These are phyloP conservation scores for Harpagoxenus sublaevis DNA, from an alignment of 2,888 invertebrate genomes.

Conservation along the genomic window DNA sequence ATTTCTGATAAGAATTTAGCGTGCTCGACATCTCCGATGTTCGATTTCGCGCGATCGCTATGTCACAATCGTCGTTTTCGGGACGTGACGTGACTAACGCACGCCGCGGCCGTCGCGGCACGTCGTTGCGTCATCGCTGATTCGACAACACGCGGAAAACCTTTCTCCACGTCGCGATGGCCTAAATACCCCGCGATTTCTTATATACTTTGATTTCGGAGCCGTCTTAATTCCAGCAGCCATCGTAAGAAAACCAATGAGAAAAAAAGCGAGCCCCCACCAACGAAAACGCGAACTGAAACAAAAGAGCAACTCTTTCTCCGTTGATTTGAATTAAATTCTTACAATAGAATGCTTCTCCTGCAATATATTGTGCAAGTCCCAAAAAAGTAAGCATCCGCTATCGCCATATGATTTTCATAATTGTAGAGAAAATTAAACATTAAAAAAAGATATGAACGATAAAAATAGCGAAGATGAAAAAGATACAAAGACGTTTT, in stretches of 20 bases:
- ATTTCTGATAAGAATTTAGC: constrained; percentile 26
- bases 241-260: neutral
- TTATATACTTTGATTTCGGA: constrained; percentile 44
- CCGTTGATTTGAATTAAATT: neutral
- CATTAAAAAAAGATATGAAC: neutral
- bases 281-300: neutral
- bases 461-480: neutral
- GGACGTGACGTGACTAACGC: constrained; percentile 68
- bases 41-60: constrained; percentile 51
- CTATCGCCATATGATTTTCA: neutral
- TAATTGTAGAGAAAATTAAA: neutral
- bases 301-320: neutral
- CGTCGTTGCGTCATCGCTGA: constrained; percentile 73
- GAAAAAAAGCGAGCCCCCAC: neutral
- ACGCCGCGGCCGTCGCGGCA: constrained; percentile 50
- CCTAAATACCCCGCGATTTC: constrained; percentile 65
- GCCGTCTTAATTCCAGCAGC: constrained; percentile 57
- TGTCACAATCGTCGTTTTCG: constrained; percentile 74
- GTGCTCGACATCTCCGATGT: constrained; percentile 17
- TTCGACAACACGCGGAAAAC: constrained; percentile 81
- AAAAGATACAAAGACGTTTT: neutral
- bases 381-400: neutral
- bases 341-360: neutral
- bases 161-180: constrained; percentile 72
- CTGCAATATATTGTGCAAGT: neutral